Evolutionary conservation across 2,797 vertebrate genomes (phyloP).

Genomic region (Antennarius maculatus): DNA sequence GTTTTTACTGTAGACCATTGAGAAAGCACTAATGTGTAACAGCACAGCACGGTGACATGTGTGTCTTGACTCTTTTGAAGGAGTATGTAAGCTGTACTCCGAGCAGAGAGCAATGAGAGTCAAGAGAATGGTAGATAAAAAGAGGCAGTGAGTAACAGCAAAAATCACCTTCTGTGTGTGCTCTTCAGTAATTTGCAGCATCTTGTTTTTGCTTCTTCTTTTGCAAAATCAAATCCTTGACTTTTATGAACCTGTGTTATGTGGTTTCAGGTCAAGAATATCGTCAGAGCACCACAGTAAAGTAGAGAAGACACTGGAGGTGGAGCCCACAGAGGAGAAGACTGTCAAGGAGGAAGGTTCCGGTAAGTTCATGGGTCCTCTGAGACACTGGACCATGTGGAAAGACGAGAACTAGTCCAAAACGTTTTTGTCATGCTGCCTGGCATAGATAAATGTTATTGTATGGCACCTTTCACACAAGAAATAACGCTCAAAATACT

Average conservation of each 20-base stretch:
- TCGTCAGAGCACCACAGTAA: conserved; percentile 85
- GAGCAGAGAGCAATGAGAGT: conserved; percentile 96
- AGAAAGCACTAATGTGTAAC: background rate
- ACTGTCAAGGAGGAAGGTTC: conserved; percentile 78
- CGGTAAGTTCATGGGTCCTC: conserved; percentile 73
- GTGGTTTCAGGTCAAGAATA: conserved; percentile 86
- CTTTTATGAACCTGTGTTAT: background rate
- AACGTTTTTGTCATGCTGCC: too few relatives aligned
- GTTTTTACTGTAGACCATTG: background rate
- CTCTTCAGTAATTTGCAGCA: background rate
- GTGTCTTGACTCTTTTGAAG: conserved; percentile 66
- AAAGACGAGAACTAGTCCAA: background rate
- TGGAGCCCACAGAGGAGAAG: conserved; percentile 80
- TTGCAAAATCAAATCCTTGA: background rate
- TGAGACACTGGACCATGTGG: conserved; percentile 9
- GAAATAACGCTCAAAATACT: too few relatives aligned
- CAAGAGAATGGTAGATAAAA: conserved; percentile 95
- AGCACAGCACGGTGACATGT: background rate
- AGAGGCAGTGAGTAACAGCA: conserved; percentile 89
- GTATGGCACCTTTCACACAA: too few relatives aligned
- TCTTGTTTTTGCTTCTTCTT: background rate
- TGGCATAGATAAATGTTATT: too few relatives aligned
- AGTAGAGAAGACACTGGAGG: conserved; percentile 64
- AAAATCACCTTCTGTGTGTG: background rate
- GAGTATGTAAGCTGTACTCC: conserved; percentile 96